Base-by-base conservation (phyloP, 2,888 invertebrate species). In the Oligia latruncula region DNA sequence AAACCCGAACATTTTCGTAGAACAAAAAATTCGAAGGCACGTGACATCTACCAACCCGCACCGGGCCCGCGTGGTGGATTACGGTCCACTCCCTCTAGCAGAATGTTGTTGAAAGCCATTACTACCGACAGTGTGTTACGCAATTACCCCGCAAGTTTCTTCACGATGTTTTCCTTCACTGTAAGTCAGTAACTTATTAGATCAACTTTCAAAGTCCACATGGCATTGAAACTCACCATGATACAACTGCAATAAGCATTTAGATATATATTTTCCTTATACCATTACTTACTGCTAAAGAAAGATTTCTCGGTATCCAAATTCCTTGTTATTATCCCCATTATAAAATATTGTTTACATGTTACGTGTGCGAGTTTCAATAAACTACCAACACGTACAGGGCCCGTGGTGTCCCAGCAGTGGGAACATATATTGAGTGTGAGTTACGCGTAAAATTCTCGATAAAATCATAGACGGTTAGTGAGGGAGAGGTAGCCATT, bases 261-360 rank as follows among this genome's bases (percentile, higher is more conserved):
- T 52, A 43, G 66, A 66, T 46, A 20, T 58, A 1, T 23, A 62
- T 11, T 79, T 79, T 79, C 80, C 80, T 84, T 11, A 20, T 55
- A 52, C 17, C 17, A n/a, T 83, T 65, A 58, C 35, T 0, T 65
- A 58, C 35, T 0, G 2, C n/a, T 35, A 43, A 43, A 66, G 29
- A 20, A 23, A 52, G 9, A 55, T 79, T 79, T 79, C 60, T 67
- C 35, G 5, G 67, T 78, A 84, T 46, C 6, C 13, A 43, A 60
- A 80, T 46, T 67, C 29, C 15, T 65, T 35, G 49, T 29, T 35
- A 52, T n/a, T n/a, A 43, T 0, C 35, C 29, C 43, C 49, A 66
- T 77, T 55, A 77, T 55, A 60, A 80, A 66, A 49, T 43, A 55
- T 64, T 68, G 46, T 79, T 79, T 68, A 80, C 43, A 46, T 0